Evolutionary conservation across 1,140 invertebrate genomes (phyloP), one percentile per base, ranked within the genome.

Genomic region (Macrotrachela quadricornifera): DNA sequence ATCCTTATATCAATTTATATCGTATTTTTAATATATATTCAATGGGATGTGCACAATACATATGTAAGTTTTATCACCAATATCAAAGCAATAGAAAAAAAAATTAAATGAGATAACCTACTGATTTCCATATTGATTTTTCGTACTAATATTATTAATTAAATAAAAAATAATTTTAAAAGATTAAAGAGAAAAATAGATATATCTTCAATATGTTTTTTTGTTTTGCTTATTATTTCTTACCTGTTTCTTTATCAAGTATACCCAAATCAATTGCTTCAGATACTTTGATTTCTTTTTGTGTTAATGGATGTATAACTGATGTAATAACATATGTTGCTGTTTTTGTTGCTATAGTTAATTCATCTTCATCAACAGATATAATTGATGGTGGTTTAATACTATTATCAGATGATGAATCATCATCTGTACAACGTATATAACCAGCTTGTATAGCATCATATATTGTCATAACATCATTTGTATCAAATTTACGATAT

Each of bases 301-400:
- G 54, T 3, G 54, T 50, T 11, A 41, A 42, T 8, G 54, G 54
- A 50, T 55, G 54, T 6, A 55, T 12, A 15, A 55, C 46, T 15
- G 41, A 40, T 1, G 54, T 55, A n/a, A 55, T 55, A 0, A 55
- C 54, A 47, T 55, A 55, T 10, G 48, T 55, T 0, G 54, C 54
- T 12, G 54, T 55, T 46, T 55, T 55, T 12, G 54, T 55, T 21
- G 46, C 44, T 15, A 55, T 50, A 16, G 54, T 55, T 43, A 55
- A 40, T 40, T 55, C 54, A 49, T 55, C 49, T 17, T 55, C 54
- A 39, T 55, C 54, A 8, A 55, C 18, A 13, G 48, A 50, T 6
- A 43, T 47, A 11, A 55, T 37, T 14, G 54, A 50, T 15, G 21
- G 21, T 30, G 21, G 21, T 30, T 8, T 2, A 4, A 30, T 8